Evolutionary conservation across 2,113 vertebrate genomes (phyloP).

Genomic region (Sinocyclocheilus rhinocerous): DNA sequence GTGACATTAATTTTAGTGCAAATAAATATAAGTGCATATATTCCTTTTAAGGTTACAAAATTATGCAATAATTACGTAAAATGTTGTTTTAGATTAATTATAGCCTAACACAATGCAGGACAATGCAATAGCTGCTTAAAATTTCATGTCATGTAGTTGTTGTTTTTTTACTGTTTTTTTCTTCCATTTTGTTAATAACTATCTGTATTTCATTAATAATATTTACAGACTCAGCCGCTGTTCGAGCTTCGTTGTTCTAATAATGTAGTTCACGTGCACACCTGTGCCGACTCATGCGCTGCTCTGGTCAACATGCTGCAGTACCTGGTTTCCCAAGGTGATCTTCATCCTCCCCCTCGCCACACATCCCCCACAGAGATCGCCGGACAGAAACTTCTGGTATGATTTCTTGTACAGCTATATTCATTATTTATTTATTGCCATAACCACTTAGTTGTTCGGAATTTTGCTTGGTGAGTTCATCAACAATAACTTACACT

Average conservation of each 20-base stretch:
- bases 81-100: no score
- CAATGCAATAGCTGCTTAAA: neutral
- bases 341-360: conserved; percentile 84
- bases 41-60: no score
- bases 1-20: no score
- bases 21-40: no score
- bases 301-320: conserved; percentile 86
- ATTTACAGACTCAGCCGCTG: conserved; percentile 82
- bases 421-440: neutral
- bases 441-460: no score
- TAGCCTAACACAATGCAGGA: neutral
- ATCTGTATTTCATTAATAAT: neutral
- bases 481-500: no score
- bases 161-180: no score
- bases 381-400: conserved; percentile 88
- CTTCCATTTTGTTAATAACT: neutral
- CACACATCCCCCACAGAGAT: conserved; percentile 88
- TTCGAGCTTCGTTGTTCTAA: conserved; percentile 94
- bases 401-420: conserved; percentile 57
- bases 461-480: no score
- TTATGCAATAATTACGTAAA: no score
- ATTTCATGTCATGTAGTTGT: no score
- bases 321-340: conserved; percentile 83
- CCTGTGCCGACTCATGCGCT: conserved; percentile 90
- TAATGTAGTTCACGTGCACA: conserved; percentile 87